Evolutionary conservation across 2,888 invertebrate species (phyloP), one percentile per base, ranked within the genome.

Genomic region (Drosophila diplacantha): DNA sequence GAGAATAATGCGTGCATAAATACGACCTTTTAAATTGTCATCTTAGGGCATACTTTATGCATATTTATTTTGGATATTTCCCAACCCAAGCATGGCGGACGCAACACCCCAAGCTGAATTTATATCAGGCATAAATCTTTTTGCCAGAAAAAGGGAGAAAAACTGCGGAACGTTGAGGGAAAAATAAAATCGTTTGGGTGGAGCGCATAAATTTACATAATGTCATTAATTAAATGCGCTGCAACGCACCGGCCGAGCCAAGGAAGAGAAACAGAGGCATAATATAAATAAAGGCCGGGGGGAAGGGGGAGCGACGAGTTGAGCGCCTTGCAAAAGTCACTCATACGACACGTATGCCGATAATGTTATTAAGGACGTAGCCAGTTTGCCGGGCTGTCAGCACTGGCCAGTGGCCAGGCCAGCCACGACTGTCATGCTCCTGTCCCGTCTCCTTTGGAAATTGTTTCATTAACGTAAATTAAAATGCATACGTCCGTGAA

Each of bases 391-490:
- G 52, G 39, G 14, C 46, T 50, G 63, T 57, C 56, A 41, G 20
- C 56, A 53, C 37, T 43, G 57, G 2, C 29, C 56, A 32, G 14
- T 35, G 34, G 24, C 24, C 24, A 24, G 6, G 8, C 35, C 58
- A 35, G 39, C 18, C 24, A 20, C 34, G 26, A 11, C 54, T 55
- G 55, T 57, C 57, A 54, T n/a, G 56, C 56, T 32, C 32, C 44
- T 53, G 52, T 35, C 55, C 35, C 54, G 29, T 37, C 50, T 55
- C 55, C 62, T 47, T 59, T 39, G 46, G 44, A 67, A 73, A 77
- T 74, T 81, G 75, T 78, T 83, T 81, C 78, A 81, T 79, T 83
- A 83, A 81, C 72, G 78, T 70, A 63, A 77, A 83, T 79, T 83
- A 75, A 79, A 75, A 81, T 75, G 70, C 78, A 72, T 64, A 56